These are phyloP conservation scores for Quadriops clusia DNA, from an alignment of 2,888 invertebrate species.

Conservation along the genomic window DNA sequence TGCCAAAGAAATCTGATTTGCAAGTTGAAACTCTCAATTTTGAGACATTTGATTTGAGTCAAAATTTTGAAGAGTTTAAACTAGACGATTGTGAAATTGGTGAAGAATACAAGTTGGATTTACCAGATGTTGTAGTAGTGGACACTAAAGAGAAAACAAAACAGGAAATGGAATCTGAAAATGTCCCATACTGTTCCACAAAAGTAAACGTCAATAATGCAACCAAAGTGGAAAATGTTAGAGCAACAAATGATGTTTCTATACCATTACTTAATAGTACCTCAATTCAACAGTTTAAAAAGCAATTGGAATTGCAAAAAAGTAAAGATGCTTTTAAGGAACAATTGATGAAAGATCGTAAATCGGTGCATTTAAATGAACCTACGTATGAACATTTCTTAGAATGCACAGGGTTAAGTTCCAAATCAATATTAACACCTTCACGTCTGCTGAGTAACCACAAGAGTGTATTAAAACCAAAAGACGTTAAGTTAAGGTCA, in stretches of 20 bases:
- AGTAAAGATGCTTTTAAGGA: slow-evolving; percentile 32
- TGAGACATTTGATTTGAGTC: slow-evolving; percentile 55
- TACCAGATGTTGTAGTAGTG: slow-evolving; percentile 8
- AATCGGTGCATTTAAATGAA: too few relatives aligned
- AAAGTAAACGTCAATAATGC: slow-evolving; percentile 17
- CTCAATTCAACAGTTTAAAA: slow-evolving; percentile 29
- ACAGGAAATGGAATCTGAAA: too few relatives aligned
- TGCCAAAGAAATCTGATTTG: slow-evolving; percentile 9
- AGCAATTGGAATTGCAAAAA: slow-evolving; percentile 35
- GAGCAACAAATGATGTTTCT: slow-evolving; percentile 23
- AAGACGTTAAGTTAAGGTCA: slow-evolving; percentile 64
- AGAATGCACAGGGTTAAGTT: slow-evolving; percentile 68
- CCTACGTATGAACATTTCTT: slow-evolving; percentile 61
- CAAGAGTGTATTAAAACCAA: slow-evolving; percentile 63
- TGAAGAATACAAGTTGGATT: slow-evolving; percentile 30
- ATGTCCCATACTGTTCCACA: too few relatives aligned
- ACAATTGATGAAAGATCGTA: too few relatives aligned
- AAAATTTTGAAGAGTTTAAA: slow-evolving; percentile 71
- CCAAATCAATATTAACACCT: slow-evolving; percentile 62
- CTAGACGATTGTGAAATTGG: slow-evolving; percentile 58
- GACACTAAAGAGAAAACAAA: slow-evolving; percentile 3
- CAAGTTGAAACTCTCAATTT: slow-evolving; percentile 26
- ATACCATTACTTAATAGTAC: slow-evolving; percentile 24
- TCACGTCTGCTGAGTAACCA: slow-evolving; percentile 60
- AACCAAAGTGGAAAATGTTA: slow-evolving; percentile 26